Conservation (phyloP, 2,888 invertebrate genomes). For the Scaptomyza flava region DNA sequence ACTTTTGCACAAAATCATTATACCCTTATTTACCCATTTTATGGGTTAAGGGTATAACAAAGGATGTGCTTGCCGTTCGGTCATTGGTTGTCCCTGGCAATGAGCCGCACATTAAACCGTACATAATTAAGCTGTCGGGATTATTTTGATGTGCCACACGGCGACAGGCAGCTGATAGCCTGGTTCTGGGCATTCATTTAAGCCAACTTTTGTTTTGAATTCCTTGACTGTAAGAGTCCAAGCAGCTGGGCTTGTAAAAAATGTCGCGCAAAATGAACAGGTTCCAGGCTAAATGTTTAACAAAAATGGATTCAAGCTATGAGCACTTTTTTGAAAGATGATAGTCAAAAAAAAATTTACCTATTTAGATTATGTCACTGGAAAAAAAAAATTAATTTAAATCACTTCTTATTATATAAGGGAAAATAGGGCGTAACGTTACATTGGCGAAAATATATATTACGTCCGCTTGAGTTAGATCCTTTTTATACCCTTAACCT, state of each 20-base stretch:
- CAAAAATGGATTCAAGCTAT: background rate
- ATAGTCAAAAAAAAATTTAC: background rate
- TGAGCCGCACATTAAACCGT: conserved; percentile 71
- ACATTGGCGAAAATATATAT: no score
- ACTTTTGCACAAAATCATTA: no score
- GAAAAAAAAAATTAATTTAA: no score
- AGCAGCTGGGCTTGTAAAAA: conserved; percentile 46
- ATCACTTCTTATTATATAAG: background rate
- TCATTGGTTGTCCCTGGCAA: conserved; percentile 67
- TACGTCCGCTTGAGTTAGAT: no score
- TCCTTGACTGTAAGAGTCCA: conserved; percentile 42
- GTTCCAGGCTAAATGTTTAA: conserved; percentile 9
- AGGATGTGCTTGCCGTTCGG: conserved; percentile 42
- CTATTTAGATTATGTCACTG: background rate
- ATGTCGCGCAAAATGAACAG: conserved; percentile 49
- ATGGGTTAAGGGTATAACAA: no score
- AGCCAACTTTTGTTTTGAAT: conserved; percentile 76
- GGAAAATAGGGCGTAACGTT: no score
- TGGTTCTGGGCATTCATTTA: conserved; percentile 64
- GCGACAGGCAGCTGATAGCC: conserved; percentile 77
- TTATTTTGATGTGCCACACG: conserved; percentile 82
- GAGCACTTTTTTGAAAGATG: background rate
- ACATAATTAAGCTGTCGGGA: conserved; percentile 83
- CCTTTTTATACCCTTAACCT: no score
- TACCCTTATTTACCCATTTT: no score